Base-by-base conservation (phyloP, 1,140 invertebrate genomes). In the Cydia amplana region DNA sequence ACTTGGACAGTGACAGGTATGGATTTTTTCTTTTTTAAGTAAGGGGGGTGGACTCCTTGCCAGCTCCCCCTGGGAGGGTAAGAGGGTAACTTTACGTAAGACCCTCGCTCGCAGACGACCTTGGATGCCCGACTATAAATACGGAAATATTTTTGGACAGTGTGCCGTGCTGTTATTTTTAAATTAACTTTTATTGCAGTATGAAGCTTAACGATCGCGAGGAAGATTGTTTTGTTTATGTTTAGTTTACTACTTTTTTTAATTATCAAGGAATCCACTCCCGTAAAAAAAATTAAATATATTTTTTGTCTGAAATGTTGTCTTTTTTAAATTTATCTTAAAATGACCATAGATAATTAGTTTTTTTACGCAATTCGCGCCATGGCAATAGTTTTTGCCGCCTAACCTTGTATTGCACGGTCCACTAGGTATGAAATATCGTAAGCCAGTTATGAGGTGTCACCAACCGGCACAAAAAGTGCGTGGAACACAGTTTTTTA, bases 121-220 rank as follows among this genome's bases (percentile, higher is more conserved):
- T 92, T 91, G 90, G 87, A 82, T 81, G 83, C 79, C 84, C 87
- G 83, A 87, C 89, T 90, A 89, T 87, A 85, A 86, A 91, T 91
- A 93, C 89, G 86, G 89, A 90, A 91, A 93, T 88, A 91, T 91
- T 87, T 89, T 90, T 79, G 84, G 85, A 73, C 79, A 79, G 80
- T 81, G 75, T 82, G 76, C 74, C 74, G 80, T 64, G 78, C 77
- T 65, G 77, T 74, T 80, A 81, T 79, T 82, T 82, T 76, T 74
- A 74, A 80, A 80, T 81, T 80, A 76, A 80, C n/a, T 77, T 82
- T 84, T 74, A 80, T 79, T 73, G 43, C 72, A 51, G 43, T 51
- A 51, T 73, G 49, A 73, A 51, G 36, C 32, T 70, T 70, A 36
- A 40, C 36, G 28, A 36, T 70, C 23, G 23, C 65, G 65, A 36